phyloP scores from a whole-genome alignment of 2,797 vertebrate genomes.

The Pachyuromys duprasi region DNA sequence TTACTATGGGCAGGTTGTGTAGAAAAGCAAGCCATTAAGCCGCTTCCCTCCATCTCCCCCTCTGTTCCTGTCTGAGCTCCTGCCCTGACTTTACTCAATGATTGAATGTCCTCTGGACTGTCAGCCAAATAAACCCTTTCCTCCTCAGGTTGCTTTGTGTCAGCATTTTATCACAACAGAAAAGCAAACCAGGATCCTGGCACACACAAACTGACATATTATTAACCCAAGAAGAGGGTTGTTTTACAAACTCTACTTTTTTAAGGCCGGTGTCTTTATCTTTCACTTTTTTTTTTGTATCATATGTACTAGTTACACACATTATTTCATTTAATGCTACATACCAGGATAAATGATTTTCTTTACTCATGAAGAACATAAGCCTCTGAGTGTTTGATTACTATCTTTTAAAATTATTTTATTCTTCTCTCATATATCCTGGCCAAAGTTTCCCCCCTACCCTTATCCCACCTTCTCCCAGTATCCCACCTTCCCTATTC shows the following conservation, averaged over 20 bases:
- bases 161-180: neutral
- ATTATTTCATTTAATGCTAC: conserved; percentile 20
- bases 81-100: no score
- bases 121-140: no score
- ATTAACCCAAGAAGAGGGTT: neutral
- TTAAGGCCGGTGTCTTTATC: neutral
- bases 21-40: no score
- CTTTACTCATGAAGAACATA: neutral
- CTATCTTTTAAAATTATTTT: neutral
- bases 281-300: neutral
- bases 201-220: neutral
- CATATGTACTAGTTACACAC: neutral
- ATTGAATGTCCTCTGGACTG: no score
- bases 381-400: neutral
- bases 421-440: no score
- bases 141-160: no score
- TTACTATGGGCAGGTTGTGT: no score
- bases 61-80: no score
- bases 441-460: no score
- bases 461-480: no score
- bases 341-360: neutral
- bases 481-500: no score
- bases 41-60: no score
- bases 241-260: neutral
- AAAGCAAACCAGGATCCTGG: neutral